Base-by-base conservation (phyloP, 2,888 invertebrate genomes). In the Autographa gamma region DNA sequence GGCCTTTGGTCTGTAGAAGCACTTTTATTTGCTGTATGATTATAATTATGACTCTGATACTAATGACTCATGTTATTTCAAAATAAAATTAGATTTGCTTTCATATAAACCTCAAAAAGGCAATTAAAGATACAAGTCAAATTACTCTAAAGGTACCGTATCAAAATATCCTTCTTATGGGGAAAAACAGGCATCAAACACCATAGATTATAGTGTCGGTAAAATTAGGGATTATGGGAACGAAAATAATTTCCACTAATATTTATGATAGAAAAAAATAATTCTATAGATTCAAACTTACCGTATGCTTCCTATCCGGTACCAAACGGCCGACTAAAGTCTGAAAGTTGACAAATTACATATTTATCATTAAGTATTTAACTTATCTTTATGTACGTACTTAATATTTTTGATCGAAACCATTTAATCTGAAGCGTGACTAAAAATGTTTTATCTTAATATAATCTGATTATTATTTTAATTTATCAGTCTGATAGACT, bases 281-380 rank as follows among this genome's bases (percentile, higher is more conserved):
- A 1, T 11, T 11, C 60, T 60, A 9, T 19, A 70, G 58, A 63
- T 41, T 59, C 4, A 9, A 5, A 88, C 95, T 92, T 84, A 95
- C 95, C 94, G 91, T 92, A 91, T 73, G 88, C 87, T 60, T 87
- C 84, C 85, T 80, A 81, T 76, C 61, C 87, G 85, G 83, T 89
- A 87, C 82, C 90, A 77, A 84, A 74, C 82, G 83, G 79, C 78
- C 85, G 80, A 93, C 93, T 94, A 92, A 83, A 83, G 69, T 76
- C 32, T 56, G 56, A 69, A 80, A 83, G 76, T 81, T 77, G 80
- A 76, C 71, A 86, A 88, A 87, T 86, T 86, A 82, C 84, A 87
- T 89, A 91, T 91, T 91, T 92, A 92, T 89, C 89, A 85, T 68
- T 86, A 84, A 84, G 65, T 86, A 84, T 76, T 76, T 73, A 64